Conservation (phyloP, 2,797 vertebrate genomes). For the Chelon labrosus region DNA sequence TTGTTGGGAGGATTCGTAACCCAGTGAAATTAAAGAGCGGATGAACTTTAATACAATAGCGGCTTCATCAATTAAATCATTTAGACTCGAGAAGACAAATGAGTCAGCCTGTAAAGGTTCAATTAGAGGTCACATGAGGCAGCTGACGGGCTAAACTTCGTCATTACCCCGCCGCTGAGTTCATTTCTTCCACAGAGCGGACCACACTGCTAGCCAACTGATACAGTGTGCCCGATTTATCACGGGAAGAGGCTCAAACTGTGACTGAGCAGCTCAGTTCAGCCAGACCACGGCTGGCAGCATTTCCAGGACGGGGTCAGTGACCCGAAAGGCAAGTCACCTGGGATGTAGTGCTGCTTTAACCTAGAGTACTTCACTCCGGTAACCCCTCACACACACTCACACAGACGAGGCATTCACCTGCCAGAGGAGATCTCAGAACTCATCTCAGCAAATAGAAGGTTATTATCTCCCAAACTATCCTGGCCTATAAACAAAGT, state of each 20-base stretch:
- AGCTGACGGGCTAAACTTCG: constrained; percentile 21
- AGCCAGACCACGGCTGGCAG: constrained; percentile 24
- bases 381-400: constrained; percentile 15
- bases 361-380: constrained; percentile 39
- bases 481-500: constrained; percentile 37
- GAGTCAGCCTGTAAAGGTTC: constrained; percentile 19
- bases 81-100: constrained; percentile 24
- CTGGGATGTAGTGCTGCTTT: constrained; percentile 40
- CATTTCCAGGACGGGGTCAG: constrained; percentile 52
- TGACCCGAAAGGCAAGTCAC: constrained; percentile 61
- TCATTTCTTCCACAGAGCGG: constrained; percentile 44
- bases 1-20: constrained; percentile 10
- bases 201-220: constrained; percentile 25
- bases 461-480: constrained; percentile 46
- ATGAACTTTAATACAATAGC: constrained; percentile 23
- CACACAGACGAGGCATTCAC: constrained; percentile 7
- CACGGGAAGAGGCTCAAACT: constrained; percentile 17
- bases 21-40: constrained; percentile 28
- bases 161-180: constrained; percentile 28
- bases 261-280: constrained; percentile 23
- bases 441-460: constrained; percentile 47
- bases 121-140: constrained; percentile 32
- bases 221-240: constrained; percentile 14
- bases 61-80: constrained; percentile 24
- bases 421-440: constrained; percentile 26